A percentile compares a stretch with the other conserved stretches of the same genome.
phyloP scores from a whole-genome alignment of 1,140 invertebrate species.

The Lepidotrigona ventralis region DNA sequence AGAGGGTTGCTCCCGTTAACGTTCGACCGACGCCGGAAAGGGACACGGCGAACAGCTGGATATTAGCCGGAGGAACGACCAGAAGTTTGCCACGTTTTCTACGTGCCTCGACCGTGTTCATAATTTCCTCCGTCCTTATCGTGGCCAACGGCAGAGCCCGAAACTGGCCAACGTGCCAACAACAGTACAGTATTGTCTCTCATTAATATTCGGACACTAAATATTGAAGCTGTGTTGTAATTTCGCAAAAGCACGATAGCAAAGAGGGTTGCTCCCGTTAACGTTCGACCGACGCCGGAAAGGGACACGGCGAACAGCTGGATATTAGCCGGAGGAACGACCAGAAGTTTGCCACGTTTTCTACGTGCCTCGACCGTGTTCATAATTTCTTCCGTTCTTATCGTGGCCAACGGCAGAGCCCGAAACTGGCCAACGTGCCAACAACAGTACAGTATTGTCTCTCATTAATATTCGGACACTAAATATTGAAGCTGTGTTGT shows the following conservation, averaged over 20 bases:
- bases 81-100: conserved; percentile 31
- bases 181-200: neutral
- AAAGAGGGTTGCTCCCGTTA: conserved; percentile 66
- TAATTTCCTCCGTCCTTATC: conserved; percentile 23
- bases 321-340: neutral
- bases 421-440: conserved; percentile 42
- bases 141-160: neutral
- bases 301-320: conserved; percentile 25
- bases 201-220: too few species aligned
- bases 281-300: conserved; percentile 45
- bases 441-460: neutral
- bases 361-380: conserved; percentile 51
- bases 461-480: too few species aligned
- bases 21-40: conserved; percentile 47
- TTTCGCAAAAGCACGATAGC: too few species aligned
- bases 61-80: neutral
- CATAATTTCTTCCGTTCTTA: conserved; percentile 27
- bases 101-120: conserved; percentile 48
- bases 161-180: conserved; percentile 44
- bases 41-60: conserved; percentile 9
- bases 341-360: conserved; percentile 23
- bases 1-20: conserved; percentile 65
- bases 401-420: neutral
- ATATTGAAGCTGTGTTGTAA: too few species aligned
- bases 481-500: too few species aligned